Conservation (phyloP, 2,113 vertebrate species). For the Tragulus kanchil region DNA sequence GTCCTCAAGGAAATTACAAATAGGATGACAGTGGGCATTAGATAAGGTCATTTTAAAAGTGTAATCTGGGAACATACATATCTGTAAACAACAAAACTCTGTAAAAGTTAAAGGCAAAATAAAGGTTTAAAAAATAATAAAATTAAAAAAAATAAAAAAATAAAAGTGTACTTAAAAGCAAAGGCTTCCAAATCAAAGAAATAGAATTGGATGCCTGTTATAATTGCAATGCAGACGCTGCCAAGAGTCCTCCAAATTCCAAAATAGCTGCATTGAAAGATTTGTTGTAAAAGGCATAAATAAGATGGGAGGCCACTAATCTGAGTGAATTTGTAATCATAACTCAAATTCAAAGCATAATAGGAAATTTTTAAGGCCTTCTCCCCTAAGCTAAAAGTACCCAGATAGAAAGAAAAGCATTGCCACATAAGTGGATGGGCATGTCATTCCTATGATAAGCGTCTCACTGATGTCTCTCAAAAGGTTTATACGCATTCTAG, state of each 20-base stretch:
- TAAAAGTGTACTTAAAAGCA: not conserved
- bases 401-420: not conserved
- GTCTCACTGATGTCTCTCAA: not conserved
- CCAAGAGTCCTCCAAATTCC: not conserved
- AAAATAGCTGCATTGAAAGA: not conserved
- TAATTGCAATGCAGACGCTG: not conserved
- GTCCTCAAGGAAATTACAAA: not conserved
- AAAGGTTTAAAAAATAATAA: too few species aligned
- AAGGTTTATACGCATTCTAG: not conserved
- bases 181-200: not conserved
- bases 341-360: not conserved
- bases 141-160: too few species aligned
- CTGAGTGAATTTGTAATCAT: not conserved
- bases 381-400: not conserved
- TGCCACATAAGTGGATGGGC: not conserved
- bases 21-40: not conserved
- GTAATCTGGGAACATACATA: not conserved
- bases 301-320: not conserved
- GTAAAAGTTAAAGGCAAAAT: too few species aligned
- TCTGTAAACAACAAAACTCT: too few species aligned
- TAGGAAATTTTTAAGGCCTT: not conserved
- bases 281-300: not conserved
- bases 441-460: not conserved
- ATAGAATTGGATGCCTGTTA: not conserved
- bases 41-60: not conserved